Conservation (phyloP, 2,113 vertebrate genomes). For the Hippopotamus amphibius region DNA sequence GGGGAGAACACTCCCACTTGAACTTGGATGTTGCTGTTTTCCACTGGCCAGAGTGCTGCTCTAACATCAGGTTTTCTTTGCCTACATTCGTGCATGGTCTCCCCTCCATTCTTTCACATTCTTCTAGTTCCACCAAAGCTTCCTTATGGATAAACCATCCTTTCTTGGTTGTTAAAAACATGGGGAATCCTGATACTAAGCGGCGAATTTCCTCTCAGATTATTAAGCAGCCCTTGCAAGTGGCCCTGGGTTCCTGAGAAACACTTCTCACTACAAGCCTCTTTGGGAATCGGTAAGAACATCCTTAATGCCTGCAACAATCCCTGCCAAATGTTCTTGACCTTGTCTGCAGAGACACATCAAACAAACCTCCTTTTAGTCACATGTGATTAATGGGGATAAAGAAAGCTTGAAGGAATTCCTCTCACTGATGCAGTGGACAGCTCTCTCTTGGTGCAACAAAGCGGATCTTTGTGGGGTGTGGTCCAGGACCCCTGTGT, state of each 20-base stretch:
- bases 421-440: rapidly evolving
- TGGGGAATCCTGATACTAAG: slow-evolving; percentile 1
- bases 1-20: background rate
- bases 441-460: background rate
- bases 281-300: background rate
- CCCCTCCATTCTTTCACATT: background rate
- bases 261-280: background rate
- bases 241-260: slow-evolving; percentile 7
- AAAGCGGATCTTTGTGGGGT: rapidly evolving
- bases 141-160: background rate
- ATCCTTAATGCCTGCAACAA: slow-evolving; percentile 54
- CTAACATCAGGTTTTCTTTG: background rate
- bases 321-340: slow-evolving; percentile 36
- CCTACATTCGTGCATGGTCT: background rate
- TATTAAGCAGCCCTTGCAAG: background rate
- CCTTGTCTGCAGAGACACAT: slow-evolving; percentile 71
- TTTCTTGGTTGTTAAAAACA: slow-evolving; percentile 20
- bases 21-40: background rate
- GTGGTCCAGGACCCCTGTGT: rapidly evolving
- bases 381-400: slow-evolving; percentile 32
- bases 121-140: background rate
- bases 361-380: slow-evolving; percentile 77
- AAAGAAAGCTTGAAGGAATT: background rate
- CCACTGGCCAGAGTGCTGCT: background rate
- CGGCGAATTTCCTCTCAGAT: slow-evolving; percentile 29